Percentiles rank a stretch among this genome's conserved stretches.
phyloP scores from a whole-genome alignment of 37 sponge, comb jelly and placozoan species.

The Tethya wilhelma region DNA sequence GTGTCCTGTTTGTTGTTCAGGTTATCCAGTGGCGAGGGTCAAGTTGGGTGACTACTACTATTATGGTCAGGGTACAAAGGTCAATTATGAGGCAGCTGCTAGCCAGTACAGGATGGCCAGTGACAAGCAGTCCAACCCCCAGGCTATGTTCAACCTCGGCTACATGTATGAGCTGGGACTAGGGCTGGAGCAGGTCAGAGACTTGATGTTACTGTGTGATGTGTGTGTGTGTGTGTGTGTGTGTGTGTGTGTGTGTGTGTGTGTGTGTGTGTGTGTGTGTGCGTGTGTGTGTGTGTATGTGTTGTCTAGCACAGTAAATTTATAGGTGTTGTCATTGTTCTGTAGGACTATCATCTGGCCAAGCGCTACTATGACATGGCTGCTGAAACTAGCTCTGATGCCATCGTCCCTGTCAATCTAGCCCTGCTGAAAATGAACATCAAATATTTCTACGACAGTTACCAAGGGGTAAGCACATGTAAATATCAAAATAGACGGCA shows the following conservation, averaged over 20 bases:
- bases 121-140: conserved; percentile 78
- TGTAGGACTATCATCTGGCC: conserved; percentile 95
- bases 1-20: no score
- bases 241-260: conserved; percentile 1
- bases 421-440: conserved; percentile 84
- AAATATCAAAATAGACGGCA: not conserved
- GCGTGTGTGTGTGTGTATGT: conserved; percentile 11
- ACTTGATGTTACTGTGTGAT: not conserved
- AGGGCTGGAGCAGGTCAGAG: conserved; percentile 87
- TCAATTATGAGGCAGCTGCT: conserved; percentile 88
- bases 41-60: conserved; percentile 98
- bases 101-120: conserved; percentile 92
- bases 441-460: conserved; percentile 13
- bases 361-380: conserved; percentile 97
- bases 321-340: not conserved
- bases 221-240: conserved; percentile 20
- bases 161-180: conserved; percentile 98
- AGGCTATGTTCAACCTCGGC: conserved; percentile 98
- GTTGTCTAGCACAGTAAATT: not conserved
- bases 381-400: conserved; percentile 80
- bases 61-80: conserved; percentile 95
- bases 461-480: conserved; percentile 6
- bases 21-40: conserved; percentile 85
- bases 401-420: conserved; percentile 84
- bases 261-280: conserved; percentile 9